phyloP scores from a whole-genome alignment of 2,113 vertebrate species.

The Ptyas mucosa region DNA sequence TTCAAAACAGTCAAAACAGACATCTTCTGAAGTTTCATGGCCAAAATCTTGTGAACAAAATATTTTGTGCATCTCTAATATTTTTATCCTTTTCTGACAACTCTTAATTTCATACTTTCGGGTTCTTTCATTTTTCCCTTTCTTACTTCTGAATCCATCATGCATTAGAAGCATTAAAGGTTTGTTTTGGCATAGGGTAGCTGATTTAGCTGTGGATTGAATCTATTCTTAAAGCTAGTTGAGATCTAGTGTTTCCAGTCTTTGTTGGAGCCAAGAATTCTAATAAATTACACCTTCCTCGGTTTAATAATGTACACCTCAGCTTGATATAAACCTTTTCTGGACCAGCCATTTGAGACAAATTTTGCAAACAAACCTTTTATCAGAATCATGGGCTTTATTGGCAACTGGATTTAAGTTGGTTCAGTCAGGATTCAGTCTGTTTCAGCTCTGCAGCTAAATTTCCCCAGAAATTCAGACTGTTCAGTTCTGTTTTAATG shows the following conservation, averaged over 20 bases:
- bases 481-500: conserved; percentile 7
- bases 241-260: background rate
- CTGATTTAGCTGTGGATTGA: background rate
- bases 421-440: background rate
- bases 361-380: background rate
- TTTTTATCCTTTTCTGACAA: background rate
- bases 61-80: background rate
- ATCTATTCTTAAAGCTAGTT: background rate
- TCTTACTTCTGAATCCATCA: background rate
- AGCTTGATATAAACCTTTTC: background rate
- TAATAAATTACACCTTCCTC: background rate
- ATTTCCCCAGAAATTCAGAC: background rate
- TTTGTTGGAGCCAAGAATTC: background rate
- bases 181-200: background rate
- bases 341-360: background rate
- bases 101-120: background rate
- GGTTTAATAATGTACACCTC: background rate
- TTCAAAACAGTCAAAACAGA: background rate
- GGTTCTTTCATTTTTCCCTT: background rate
- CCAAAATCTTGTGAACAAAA: background rate
- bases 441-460: background rate
- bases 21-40: background rate
- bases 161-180: background rate
- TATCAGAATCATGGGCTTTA: background rate
- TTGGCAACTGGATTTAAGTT: background rate